A percentile compares a stretch with the other conserved stretches of the same genome.
These are phyloP conservation scores for Aphaenogaster floridana DNA, from an alignment of 1,140 invertebrate genomes.

Conservation along the genomic window DNA sequence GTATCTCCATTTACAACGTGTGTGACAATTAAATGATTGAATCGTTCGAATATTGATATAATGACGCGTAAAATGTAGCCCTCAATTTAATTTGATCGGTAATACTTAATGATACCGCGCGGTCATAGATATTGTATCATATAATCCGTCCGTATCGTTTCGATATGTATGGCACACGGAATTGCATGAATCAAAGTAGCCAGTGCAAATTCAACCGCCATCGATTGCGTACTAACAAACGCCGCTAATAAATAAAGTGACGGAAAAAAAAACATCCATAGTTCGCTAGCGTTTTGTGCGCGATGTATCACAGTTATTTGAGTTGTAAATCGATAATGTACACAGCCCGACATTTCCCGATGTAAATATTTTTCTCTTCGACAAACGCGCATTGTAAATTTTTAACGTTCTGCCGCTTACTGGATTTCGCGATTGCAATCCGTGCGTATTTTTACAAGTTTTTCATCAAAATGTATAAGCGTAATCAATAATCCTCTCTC, in stretches of 20 bases:
- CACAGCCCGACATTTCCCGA: constrained; percentile 19
- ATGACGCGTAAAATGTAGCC: constrained; percentile 22
- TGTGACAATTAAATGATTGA: constrained; percentile 10
- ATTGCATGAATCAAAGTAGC: constrained; percentile 33
- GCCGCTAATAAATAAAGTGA: constrained; percentile 50
- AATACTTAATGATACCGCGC: constrained; percentile 15
- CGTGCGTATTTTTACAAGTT: constrained; percentile 13
- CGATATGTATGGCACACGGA: not conserved
- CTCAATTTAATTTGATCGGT: constrained; percentile 28
- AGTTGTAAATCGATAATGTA: constrained; percentile 53
- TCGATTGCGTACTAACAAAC: constrained; percentile 22
- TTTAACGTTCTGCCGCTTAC: constrained; percentile 33
- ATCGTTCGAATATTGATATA: not conserved
- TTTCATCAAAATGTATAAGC: constrained; percentile 22
- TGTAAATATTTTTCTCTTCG: constrained; percentile 53
- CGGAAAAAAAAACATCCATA: constrained; percentile 15
- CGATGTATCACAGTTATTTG: constrained; percentile 51
- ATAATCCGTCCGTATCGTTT: constrained; percentile 8
- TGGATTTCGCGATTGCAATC: constrained; percentile 31
- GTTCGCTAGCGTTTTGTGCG: constrained; percentile 1
- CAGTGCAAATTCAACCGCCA: constrained; percentile 23
- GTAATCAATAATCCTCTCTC: constrained; percentile 23
- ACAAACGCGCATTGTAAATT: constrained; percentile 50
- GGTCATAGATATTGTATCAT: constrained; percentile 25
- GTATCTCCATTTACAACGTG: no score